A percentile compares a stretch with the other conserved stretches of the same genome.
Evolutionary conservation across 2,888 invertebrate genomes (phyloP).

Genomic region (Drosophila borealis): DNA sequence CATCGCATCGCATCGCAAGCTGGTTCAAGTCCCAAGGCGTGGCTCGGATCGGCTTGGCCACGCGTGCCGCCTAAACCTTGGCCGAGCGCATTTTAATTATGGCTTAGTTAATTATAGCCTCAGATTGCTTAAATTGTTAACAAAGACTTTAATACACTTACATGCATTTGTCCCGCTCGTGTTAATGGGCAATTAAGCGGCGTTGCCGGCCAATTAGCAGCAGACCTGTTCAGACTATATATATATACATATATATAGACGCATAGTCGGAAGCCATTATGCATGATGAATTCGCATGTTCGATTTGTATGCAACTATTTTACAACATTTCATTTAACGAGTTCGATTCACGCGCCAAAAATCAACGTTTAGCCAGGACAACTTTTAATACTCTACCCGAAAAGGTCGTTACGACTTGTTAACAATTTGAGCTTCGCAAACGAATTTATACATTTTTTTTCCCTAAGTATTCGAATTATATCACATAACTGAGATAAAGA

Average conservation of each 20-base stretch:
- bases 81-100: constrained; percentile 68
- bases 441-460: too few species aligned
- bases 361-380: neutral
- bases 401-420: too few species aligned
- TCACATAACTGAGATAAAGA: too few species aligned
- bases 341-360: constrained; percentile 11
- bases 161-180: constrained; percentile 43
- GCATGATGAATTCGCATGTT: constrained; percentile 11
- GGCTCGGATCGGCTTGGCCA: constrained; percentile 55
- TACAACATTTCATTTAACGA: neutral
- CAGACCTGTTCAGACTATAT: constrained; percentile 16
- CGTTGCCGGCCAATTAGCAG: constrained; percentile 63
- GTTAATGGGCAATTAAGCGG: constrained; percentile 74
- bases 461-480: too few species aligned
- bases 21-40: constrained; percentile 56
- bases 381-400: too few species aligned
- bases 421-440: too few species aligned
- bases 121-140: constrained; percentile 74
- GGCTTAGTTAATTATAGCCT: constrained; percentile 63
- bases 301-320: constrained; percentile 13
- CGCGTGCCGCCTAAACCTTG: constrained; percentile 63
- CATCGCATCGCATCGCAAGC: constrained; percentile 40
- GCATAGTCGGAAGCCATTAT: constrained; percentile 27
- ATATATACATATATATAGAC: neutral
- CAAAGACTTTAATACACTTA: constrained; percentile 47